Base-by-base conservation (phyloP, 2,113 vertebrate genomes). In the Notechis scutatus region DNA sequence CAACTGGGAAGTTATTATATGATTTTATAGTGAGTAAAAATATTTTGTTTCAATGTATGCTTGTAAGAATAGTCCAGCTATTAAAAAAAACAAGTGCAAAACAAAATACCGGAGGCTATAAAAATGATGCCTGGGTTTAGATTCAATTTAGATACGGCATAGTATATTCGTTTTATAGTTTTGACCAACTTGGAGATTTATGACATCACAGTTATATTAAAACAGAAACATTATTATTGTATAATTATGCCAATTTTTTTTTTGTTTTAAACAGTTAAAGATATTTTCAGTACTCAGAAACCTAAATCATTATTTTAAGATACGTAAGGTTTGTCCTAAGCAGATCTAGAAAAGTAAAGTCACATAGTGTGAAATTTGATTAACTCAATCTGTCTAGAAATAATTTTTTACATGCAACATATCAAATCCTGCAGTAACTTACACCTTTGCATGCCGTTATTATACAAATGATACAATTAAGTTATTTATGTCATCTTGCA, bases 131-230 rank as follows among this genome's bases (percentile, higher is more conserved):
- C 59, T 34, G 10, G 23, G n/a, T 34, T 39, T 18, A 88, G 26
- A 23, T 69, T 87, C 47, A 88, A 2, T 4, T 39, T 47, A 92
- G 91, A 92, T 24, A 69, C 4, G 74, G 24, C 55, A 34, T 39
- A 24, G 87, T 15, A 87, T 52, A 92, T 88, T 57, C 29, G 42
- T 52, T 87, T 39, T 24, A 88, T 10, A 88, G n/a, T 34, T 88
- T 4, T 69, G 86, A 90, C 26, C 59, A 90, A 90, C 29, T 4
- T 52, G 20, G 18, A 90, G 61, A 9, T 69, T 74, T 90, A 90
- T 90, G 89, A 90, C 89, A 90, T 52, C 89, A 90, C 11, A 52
- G 29, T 90, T 90, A 47, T 12, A 64, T 9, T 64, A 90, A 90
- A 90, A 91, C 20, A 89, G 54, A 56, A 89, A n/a, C 14, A 61